Base-by-base conservation (phyloP, 1,140 invertebrate species). In the Alviniconcha marisindica region DNA sequence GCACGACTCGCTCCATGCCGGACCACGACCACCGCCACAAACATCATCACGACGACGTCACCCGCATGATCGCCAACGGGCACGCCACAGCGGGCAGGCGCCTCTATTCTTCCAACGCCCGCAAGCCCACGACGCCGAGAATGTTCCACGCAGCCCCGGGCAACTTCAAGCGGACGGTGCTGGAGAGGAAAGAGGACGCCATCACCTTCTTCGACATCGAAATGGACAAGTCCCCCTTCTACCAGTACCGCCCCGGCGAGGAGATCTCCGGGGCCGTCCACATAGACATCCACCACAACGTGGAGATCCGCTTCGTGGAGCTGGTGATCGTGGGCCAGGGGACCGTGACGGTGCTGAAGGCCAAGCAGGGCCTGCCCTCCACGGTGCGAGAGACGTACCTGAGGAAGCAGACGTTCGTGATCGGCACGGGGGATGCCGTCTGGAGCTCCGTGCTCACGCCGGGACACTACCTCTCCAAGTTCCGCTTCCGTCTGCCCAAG, bases 391-490 rank as follows among this genome's bases (percentile, higher is more conserved):
- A 92, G 73, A 85, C 84, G 1, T 89, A 91, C 66, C 56, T 92
- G 14, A 86, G 83, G 56, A 91, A 92, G 81, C 80, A 88, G 38
- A 89, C 86, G 0, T 89, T 86, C 79, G 83, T 91, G 1, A 88
- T 92, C 28, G 90, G 90, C 15, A 86, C 87, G 0, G 78, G 84
- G 0, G 89, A 91, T 73, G 87, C 86, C 2, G 69, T 79, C 66
- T 88, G 86, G 86, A 89, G 82, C 38, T 88, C 88, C 21, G 73
- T 92, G 4, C 82, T 92, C 18, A 90, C 88, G 12, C 88, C 89
- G 18, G 91, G 91, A 31, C 86, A 89, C 63, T 92, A 92, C 83
- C 84, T 89, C 1, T 90, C 90, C n/a, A 89, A 86, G 14, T 92
- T 92, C 73, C 86, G 74, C 48, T 86, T 90, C 71, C 78, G 83